Conservation (phyloP, 2,888 invertebrate genomes). For the Ormyrus rosae region DNA sequence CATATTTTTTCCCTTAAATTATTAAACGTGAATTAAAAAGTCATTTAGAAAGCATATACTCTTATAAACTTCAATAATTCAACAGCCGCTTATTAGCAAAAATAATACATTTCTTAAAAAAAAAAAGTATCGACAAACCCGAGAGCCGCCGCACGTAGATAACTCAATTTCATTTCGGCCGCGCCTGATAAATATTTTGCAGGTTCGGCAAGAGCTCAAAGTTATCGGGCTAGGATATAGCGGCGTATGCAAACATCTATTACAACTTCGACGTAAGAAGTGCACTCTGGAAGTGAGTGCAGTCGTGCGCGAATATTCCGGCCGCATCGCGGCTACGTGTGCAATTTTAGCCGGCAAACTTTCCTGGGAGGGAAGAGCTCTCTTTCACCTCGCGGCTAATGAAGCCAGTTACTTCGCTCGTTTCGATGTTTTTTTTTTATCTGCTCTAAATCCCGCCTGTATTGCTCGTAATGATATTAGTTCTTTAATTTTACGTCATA, state of each 20-base stretch:
- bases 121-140: too few relatives aligned
- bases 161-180: not conserved
- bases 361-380: not conserved
- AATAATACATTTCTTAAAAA: too few relatives aligned
- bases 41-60: too few relatives aligned
- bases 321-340: not conserved
- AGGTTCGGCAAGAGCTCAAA: not conserved
- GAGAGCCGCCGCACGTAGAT: not conserved
- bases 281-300: not conserved
- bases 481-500: too few relatives aligned
- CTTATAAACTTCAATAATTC: too few relatives aligned
- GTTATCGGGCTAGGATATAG: not conserved
- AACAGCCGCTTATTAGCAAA: too few relatives aligned
- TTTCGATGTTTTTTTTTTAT: not conserved
- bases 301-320: not conserved
- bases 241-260: constrained; percentile 21
- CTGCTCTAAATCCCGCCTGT: not conserved
- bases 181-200: constrained; percentile 18
- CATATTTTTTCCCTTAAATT: too few relatives aligned
- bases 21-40: too few relatives aligned
- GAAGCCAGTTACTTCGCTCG: not conserved
- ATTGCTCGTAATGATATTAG: too few relatives aligned
- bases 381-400: not conserved
- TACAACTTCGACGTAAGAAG: constrained; percentile 7
- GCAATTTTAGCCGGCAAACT: constrained; percentile 12